Evolutionary conservation across 1,140 invertebrate genomes (phyloP).

Genomic region (Hesperophylax magnus): DNA sequence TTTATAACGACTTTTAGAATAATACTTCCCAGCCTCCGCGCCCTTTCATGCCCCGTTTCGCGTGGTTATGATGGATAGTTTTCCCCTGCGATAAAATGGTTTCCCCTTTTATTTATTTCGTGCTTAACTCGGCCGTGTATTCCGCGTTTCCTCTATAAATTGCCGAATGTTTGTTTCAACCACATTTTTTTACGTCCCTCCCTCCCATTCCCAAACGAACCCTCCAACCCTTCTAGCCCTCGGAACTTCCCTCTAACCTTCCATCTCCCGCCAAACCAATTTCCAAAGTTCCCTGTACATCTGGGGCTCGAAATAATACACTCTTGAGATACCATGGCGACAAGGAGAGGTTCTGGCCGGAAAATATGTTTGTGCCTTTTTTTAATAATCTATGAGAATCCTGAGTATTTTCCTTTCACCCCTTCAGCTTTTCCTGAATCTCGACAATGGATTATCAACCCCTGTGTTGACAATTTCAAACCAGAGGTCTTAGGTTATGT

Average conservation of each 20-base stretch:
- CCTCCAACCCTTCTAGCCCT: no score
- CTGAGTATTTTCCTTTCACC: neutral
- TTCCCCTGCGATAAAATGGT: slow-evolving; percentile 23
- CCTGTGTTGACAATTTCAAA: neutral
- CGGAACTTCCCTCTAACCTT: no score
- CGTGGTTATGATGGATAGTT: slow-evolving; percentile 18
- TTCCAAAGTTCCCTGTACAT: neutral
- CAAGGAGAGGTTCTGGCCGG: neutral
- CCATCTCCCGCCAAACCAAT: no score
- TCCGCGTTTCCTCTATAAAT: slow-evolving; percentile 29
- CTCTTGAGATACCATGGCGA: neutral
- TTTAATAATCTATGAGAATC: slow-evolving; percentile 6
- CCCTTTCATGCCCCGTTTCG: neutral
- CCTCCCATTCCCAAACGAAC: neutral
- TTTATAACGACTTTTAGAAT: neutral
- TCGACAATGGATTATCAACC: neutral
- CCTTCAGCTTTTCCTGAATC: neutral
- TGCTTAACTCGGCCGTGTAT: slow-evolving; percentile 12
- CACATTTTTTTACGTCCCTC: neutral
- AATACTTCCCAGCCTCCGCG: neutral
- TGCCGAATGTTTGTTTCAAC: slow-evolving; percentile 33
- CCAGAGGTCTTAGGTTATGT: no score
- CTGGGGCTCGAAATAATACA: neutral
- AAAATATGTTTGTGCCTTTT: neutral
- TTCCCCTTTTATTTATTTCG: slow-evolving; percentile 28